Percentiles rank a stretch among this genome's conserved stretches.
Conservation (phyloP, 2,113 vertebrate species). For the Heterotilapia buettikoferi region DNA sequence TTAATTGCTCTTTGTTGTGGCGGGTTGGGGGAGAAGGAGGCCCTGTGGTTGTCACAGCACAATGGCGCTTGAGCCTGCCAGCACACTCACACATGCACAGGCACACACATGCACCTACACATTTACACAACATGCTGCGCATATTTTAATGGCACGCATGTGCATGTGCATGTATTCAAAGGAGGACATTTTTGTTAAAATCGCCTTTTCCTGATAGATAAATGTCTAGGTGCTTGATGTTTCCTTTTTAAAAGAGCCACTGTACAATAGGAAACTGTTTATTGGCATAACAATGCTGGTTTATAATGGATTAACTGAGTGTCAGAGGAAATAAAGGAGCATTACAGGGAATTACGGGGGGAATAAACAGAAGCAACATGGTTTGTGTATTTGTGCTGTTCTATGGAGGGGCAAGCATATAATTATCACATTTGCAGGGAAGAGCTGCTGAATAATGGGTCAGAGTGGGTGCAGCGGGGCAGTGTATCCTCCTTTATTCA, state of each 20-base stretch:
- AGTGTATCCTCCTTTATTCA: conserved; percentile 22
- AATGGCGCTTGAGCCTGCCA: conserved; percentile 63
- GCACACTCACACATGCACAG: conserved; percentile 15
- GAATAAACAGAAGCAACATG: conserved; percentile 61
- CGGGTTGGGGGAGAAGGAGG: conserved; percentile 33
- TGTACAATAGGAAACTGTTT: conserved; percentile 13
- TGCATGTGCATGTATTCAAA: not conserved
- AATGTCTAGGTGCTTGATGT: not conserved
- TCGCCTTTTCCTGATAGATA: not conserved
- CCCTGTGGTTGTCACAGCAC: conserved; percentile 67
- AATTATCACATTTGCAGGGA: conserved; percentile 80
- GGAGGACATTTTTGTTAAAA: not conserved
- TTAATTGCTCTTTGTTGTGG: conserved; percentile 82
- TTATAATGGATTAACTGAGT: conserved; percentile 48
- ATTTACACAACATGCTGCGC: not conserved
- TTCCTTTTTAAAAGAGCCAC: not conserved
- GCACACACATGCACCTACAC: not conserved
- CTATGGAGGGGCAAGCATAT: conserved; percentile 59
- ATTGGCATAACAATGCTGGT: conserved; percentile 26
- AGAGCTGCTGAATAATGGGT: conserved; percentile 70
- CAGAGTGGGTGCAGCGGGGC: conserved; percentile 47
- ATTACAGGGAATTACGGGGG: conserved; percentile 31
- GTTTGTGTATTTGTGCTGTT: conserved; percentile 65
- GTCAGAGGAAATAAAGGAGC: conserved; percentile 51
- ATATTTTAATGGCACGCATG: not conserved